Evolutionary conservation across 2,888 invertebrate species (phyloP).

Genomic region (Luffia ferchaultella): DNA sequence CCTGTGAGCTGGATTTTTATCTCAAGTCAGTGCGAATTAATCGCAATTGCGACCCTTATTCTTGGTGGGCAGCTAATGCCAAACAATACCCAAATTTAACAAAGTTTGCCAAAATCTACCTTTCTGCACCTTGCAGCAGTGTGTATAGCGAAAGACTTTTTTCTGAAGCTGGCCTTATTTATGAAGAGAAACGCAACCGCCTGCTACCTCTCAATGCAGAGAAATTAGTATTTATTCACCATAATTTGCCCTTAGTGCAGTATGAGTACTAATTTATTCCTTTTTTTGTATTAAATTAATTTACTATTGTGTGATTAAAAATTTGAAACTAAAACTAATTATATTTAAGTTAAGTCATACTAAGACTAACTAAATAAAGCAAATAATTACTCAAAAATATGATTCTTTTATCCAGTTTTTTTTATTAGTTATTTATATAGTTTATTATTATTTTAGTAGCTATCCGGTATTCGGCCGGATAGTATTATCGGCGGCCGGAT

Average conservation of each 20-base stretch:
- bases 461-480: no score
- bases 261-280: neutral
- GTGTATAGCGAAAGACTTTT: conserved; percentile 1
- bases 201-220: neutral
- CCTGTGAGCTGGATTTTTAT: neutral
- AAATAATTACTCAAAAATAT: neutral
- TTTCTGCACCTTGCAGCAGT: conserved; percentile 1
- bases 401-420: neutral
- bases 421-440: no score
- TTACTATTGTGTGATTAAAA: neutral
- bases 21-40: neutral
- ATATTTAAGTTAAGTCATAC: neutral
- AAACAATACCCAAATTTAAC: conserved; percentile 1
- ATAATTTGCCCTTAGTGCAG: neutral
- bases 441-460: no score
- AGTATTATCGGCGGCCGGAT: no score
- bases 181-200: neutral
- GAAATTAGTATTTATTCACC: neutral
- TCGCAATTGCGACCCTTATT: neutral
- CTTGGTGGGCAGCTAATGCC: neutral
- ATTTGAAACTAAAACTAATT: neutral
- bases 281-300: neutral
- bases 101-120: conserved; percentile 1
- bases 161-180: conserved; percentile 1
- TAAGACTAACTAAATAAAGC: neutral